phyloP scores from a whole-genome alignment of 2,797 vertebrate genomes.

The Centroberyx gerrardi region DNA sequence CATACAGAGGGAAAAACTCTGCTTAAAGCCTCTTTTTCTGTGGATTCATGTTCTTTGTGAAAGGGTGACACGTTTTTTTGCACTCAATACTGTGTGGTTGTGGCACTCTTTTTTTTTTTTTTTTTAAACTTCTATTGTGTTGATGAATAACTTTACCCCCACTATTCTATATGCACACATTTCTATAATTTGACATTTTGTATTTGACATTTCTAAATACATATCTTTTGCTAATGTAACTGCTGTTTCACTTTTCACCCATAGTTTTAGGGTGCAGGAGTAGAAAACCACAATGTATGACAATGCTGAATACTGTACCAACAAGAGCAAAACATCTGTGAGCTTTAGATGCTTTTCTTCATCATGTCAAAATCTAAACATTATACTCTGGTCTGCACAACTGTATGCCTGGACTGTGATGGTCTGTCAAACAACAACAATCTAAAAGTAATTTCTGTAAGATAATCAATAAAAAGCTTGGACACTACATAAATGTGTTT shows the following conservation, averaged over 20 bases:
- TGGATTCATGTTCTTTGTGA: slow-evolving; percentile 4
- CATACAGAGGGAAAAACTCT: neutral
- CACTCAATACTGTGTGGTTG: neutral
- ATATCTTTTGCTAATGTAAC: too few species aligned
- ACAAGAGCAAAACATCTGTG: too few species aligned
- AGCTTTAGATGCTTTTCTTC: too few species aligned
- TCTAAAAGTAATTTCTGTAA: neutral
- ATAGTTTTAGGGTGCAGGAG: too few species aligned
- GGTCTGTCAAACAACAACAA: neutral
- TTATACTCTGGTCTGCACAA: neutral
- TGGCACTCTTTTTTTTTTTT: neutral
- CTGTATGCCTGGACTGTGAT: neutral
- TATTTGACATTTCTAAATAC: too few species aligned
- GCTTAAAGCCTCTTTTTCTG: neutral
- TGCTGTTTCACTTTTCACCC: too few species aligned
- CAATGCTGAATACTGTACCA: too few species aligned
- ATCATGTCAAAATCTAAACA: too few species aligned
- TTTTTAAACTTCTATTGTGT: neutral
- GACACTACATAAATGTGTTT: neutral
- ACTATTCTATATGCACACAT: neutral
- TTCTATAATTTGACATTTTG: too few species aligned
- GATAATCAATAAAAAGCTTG: slow-evolving; percentile 1
- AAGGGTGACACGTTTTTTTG: neutral
- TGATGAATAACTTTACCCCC: neutral
- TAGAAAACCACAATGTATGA: too few species aligned